Evolutionary conservation across 2,797 vertebrate species (phyloP).

Genomic region (Cyclura pinguis): DNA sequence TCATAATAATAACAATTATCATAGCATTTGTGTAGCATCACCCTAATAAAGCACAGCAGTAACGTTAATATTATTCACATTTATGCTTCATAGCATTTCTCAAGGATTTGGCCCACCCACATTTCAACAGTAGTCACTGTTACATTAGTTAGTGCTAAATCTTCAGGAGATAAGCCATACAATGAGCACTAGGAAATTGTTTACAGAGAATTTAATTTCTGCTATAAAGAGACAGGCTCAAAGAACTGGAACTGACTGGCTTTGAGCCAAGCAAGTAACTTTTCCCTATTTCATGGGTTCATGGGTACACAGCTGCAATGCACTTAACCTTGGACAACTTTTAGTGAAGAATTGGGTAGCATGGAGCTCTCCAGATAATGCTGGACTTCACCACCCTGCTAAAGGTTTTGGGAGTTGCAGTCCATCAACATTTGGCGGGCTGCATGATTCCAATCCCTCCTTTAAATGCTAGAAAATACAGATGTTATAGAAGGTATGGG

Average conservation of each 20-base stretch:
- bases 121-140: conserved; percentile 36
- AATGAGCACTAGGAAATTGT: not conserved
- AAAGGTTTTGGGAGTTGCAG: too few species aligned
- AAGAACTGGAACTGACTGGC: not conserved
- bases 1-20: conserved; percentile 16
- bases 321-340: not conserved
- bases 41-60: not conserved
- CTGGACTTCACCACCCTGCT: too few species aligned
- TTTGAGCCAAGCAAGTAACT: not conserved
- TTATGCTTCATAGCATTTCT: conserved; percentile 41
- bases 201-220: not conserved
- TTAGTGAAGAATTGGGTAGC: not conserved
- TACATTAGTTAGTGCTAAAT: conserved; percentile 43
- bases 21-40: conserved; percentile 15
- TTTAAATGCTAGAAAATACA: not conserved
- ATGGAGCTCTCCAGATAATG: too few species aligned
- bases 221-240: not conserved
- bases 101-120: conserved; percentile 22
- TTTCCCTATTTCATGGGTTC: not conserved
- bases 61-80: conserved; percentile 18
- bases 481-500: not conserved
- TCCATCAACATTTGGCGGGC: too few species aligned
- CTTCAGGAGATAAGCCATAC: conserved; percentile 16
- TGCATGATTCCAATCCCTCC: too few species aligned
- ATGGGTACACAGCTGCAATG: not conserved